Evolutionary conservation across 2,113 vertebrate genomes (phyloP), one percentile per base, ranked within the genome.

Genomic region (Ciconia boyciana): DNA sequence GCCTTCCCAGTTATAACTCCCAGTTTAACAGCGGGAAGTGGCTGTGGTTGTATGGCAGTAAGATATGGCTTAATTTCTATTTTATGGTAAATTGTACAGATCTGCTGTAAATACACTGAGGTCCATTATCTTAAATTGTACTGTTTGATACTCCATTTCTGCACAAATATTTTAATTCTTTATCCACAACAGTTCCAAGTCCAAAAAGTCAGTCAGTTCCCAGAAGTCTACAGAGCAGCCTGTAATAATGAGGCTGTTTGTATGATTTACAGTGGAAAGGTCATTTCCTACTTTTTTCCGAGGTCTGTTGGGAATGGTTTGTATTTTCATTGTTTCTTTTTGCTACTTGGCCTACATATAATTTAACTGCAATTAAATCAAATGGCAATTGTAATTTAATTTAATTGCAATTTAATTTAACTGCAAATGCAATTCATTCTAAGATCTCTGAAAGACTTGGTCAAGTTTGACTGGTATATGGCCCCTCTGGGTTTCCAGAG

Each of bases 291-390:
- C 6, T 57, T 86, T 91, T 83, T 49, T 31, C 21, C 1, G 3
- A 62, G 22, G 29, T 92, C 75, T 90, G 2, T 54, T 74, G 41
- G 58, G 87, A 83, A 88, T 11, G 11, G 11, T 7, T 89, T 92
- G 39, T 54, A 78, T 78, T 95, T 83, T 86, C 24, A 51, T 90
- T 66, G 36, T 51, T 84, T 74, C 78, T 36, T 91, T 91, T 83
- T 91, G 28, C 36, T 72, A 41, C 55, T 87, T 94, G 46, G 21
- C 29, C 49, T 77, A 54, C 41, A n/a, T 65, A 64, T 72, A 93
- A 95, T 92, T 90, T 85, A 87, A 72, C 13, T 76, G 7, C 65
- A 95, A 83, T 76, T 88, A 87, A 87, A 91, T 69, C 34, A 87
- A 94, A 87, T 65, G 16, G 19, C 16, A 95, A 85, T 72, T 83